phyloP scores from a whole-genome alignment of 2,888 invertebrate species.

The Lutraria lutraria region DNA sequence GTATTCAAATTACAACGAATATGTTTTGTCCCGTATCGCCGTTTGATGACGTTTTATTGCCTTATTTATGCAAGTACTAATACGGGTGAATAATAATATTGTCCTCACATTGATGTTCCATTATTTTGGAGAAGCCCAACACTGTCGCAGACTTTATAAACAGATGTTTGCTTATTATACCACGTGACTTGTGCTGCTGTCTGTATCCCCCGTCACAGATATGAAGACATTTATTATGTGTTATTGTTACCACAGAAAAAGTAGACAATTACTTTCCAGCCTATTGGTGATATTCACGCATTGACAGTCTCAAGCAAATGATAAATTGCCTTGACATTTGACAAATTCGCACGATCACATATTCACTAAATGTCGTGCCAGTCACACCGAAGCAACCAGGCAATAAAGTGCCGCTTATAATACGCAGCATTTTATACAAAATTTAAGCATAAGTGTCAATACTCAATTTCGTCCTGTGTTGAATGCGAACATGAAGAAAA shows the following conservation, averaged over 20 bases:
- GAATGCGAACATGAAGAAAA: too few species aligned
- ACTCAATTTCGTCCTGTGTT: too few species aligned
- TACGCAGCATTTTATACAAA: too few species aligned
- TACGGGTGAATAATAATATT: not conserved
- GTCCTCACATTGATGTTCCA: not conserved
- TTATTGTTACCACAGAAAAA: not conserved
- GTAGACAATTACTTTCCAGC: not conserved
- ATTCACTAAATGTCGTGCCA: not conserved
- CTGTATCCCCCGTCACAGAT: not conserved
- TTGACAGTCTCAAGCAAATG: not conserved
- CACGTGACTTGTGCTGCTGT: not conserved
- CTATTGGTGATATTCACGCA: not conserved
- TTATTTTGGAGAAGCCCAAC: not conserved
- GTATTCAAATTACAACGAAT: not conserved
- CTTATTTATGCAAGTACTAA: not conserved
- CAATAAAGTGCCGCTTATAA: not conserved
- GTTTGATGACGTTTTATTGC: not conserved
- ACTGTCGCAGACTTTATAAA: not conserved
- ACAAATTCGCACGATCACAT: not conserved
- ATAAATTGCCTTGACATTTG: conserved; percentile 6
- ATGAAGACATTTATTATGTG: not conserved
- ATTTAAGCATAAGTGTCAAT: too few species aligned
- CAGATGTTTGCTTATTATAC: not conserved
- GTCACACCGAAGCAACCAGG: not conserved
- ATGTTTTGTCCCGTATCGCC: not conserved